Evolutionary conservation across 2,888 invertebrate species (phyloP).

Genomic region (Luffia ferchaultella): DNA sequence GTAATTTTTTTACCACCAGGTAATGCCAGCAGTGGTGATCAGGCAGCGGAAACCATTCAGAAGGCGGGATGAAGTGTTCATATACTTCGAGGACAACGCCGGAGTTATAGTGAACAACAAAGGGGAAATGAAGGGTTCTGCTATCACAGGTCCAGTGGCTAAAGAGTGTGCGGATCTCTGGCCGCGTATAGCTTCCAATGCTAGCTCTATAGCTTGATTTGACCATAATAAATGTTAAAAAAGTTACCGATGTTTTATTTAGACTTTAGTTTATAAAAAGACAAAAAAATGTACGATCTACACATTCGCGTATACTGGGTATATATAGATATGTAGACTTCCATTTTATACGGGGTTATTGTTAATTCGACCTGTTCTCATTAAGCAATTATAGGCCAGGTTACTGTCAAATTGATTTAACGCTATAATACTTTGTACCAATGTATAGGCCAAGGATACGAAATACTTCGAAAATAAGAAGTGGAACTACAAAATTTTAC

Average conservation of each 20-base stretch:
- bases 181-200: constrained; percentile 99
- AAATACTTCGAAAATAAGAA: too few species aligned
- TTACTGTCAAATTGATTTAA: too few species aligned
- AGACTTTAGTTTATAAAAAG: too few species aligned
- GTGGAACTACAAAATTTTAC: too few species aligned
- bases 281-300: too few species aligned
- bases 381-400: too few species aligned
- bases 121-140: constrained; percentile 99
- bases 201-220: constrained; percentile 93
- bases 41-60: constrained; percentile 98
- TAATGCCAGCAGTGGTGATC: constrained; percentile 99
- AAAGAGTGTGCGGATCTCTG: constrained; percentile 99
- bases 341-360: too few species aligned
- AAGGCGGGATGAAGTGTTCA: constrained; percentile 98
- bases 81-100: constrained; percentile 99
- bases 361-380: too few species aligned
- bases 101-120: constrained; percentile 99
- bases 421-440: too few species aligned
- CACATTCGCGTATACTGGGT: too few species aligned
- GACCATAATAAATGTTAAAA: constrained; percentile 7
- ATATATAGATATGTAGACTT: too few species aligned
- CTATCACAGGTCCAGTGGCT: constrained; percentile 99
- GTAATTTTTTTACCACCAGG: constrained; percentile 65
- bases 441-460: too few species aligned
- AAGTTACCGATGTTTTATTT: background rate